phyloP scores from a whole-genome alignment of 2,888 invertebrate genomes.

The Neoaliturus tenellus region DNA sequence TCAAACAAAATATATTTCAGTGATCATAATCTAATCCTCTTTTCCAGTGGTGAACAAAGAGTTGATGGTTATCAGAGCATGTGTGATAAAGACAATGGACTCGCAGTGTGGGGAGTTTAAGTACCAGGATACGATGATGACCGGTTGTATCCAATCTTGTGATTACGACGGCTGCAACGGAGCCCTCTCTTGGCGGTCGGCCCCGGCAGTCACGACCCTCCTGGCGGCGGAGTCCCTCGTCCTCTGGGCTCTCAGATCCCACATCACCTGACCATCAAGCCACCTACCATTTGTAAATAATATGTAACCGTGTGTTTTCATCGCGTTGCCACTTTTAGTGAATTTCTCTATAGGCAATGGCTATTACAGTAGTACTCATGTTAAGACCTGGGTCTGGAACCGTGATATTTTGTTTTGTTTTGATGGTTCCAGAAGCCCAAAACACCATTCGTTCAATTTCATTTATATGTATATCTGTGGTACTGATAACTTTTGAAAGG shows the following conservation, averaged over 20 bases:
- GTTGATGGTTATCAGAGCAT: conserved; percentile 72
- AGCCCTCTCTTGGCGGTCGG: conserved; percentile 58
- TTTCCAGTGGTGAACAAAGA: conserved; percentile 64
- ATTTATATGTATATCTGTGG: too few species aligned
- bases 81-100: conserved; percentile 74
- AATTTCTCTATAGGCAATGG: too few species aligned
- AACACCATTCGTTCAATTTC: too few species aligned
- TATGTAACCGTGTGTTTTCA: background rate
- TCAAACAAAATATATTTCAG: too few species aligned
- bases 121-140: conserved; percentile 72
- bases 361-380: too few species aligned
- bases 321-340: background rate
- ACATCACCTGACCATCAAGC: conserved; percentile 9
- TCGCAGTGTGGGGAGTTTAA: conserved; percentile 75
- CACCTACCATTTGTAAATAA: background rate
- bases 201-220: background rate
- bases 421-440: too few species aligned
- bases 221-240: background rate
- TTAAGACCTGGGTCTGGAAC: too few species aligned
- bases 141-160: conserved; percentile 75
- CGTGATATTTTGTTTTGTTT: too few species aligned
- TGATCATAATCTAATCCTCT: background rate
- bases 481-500: too few species aligned
- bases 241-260: background rate
- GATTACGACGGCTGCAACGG: conserved; percentile 74